phyloP scores from a whole-genome alignment of 2,888 invertebrate species.

The Drosophila cognata region DNA sequence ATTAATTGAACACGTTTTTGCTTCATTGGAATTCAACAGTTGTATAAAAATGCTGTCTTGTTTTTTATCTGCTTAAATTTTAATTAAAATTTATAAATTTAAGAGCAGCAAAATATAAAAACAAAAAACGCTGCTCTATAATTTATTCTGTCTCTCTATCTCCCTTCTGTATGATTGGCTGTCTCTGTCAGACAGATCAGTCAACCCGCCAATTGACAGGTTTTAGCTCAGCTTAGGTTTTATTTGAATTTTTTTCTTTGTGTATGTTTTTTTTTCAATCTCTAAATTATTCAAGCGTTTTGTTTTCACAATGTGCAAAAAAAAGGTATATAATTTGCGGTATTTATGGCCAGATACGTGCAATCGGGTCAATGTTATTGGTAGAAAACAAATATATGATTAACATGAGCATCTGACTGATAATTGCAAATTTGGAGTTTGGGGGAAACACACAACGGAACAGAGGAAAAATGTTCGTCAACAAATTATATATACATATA shows the following conservation, averaged over 20 bases:
- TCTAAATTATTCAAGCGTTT: conserved; percentile 42
- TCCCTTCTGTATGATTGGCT: neutral
- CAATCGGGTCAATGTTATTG: conserved; percentile 31
- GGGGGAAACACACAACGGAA: neutral
- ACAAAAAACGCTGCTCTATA: no score
- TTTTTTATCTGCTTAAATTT: neutral
- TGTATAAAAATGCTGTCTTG: neutral
- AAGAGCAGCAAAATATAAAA: neutral
- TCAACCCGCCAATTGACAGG: conserved; percentile 15
- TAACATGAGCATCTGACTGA: neutral
- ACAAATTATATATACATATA: neutral
- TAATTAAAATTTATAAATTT: neutral
- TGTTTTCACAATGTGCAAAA: neutral
- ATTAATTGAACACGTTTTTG: neutral
- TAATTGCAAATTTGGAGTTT: neutral
- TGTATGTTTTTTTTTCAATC: conserved; percentile 3
- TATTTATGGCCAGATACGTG: conserved; percentile 14
- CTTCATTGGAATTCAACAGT: neutral
- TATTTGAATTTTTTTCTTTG: conserved; percentile 2
- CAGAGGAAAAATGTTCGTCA: neutral
- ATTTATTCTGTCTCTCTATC: no score
- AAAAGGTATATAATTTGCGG: neutral
- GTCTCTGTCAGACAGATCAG: neutral
- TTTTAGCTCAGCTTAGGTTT: neutral
- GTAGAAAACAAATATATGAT: neutral